Evolutionary conservation across 1,140 invertebrate genomes (phyloP).

Genomic region (Nylanderia fulva): DNA sequence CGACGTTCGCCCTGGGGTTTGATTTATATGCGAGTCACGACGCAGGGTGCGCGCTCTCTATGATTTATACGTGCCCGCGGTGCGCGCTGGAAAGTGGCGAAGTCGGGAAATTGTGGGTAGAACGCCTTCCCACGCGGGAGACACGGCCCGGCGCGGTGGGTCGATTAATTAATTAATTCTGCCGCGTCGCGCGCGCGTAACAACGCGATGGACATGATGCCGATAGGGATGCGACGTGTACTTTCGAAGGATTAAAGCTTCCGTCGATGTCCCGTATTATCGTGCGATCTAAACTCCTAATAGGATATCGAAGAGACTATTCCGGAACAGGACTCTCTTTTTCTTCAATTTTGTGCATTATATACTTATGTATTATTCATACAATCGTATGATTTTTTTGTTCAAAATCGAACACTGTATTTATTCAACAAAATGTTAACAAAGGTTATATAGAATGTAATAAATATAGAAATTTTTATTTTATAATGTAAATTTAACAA

Average conservation of each 20-base stretch:
- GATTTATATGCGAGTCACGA: conserved; percentile 64
- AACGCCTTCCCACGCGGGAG: conserved; percentile 23
- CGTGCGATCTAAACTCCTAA: neutral
- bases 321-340: neutral
- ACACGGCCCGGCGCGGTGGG: conserved; percentile 14
- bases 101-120: conserved; percentile 41
- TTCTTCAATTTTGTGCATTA: neutral
- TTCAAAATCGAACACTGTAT: neutral
- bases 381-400: neutral
- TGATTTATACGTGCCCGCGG: conserved; percentile 55
- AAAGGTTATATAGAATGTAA: neutral
- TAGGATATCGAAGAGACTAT: neutral
- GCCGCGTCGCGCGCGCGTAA: neutral
- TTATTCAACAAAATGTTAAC: neutral
- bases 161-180: conserved; percentile 56
- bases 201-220: conserved; percentile 6
- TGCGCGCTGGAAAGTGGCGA: conserved; percentile 38
- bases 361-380: neutral
- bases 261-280: conserved; percentile 27
- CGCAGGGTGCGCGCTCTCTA: conserved; percentile 1
- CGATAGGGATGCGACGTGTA: conserved; percentile 14
- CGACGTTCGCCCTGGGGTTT: conserved; percentile 26
- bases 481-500: neutral
- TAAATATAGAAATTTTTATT: neutral
- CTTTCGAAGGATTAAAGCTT: conserved; percentile 31